A percentile compares a stretch with the other conserved stretches of the same genome.
phyloP scores from a whole-genome alignment of 2,113 vertebrate genomes.

The Todiramphus chloris region DNA sequence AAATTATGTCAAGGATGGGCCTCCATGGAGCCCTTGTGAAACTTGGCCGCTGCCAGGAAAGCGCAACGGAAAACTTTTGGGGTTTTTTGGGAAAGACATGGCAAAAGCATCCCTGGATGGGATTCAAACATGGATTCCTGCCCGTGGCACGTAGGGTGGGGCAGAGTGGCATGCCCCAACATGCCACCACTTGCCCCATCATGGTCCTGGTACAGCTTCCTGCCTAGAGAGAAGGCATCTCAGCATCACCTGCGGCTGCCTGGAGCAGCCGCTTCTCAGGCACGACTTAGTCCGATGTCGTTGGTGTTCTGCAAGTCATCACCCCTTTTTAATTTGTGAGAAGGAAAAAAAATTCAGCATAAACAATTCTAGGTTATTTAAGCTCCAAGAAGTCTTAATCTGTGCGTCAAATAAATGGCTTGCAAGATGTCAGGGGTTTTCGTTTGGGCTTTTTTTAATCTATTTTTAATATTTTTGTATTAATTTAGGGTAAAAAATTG shows the following conservation, averaged over 20 bases:
- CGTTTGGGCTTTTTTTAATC: slow-evolving; percentile 56
- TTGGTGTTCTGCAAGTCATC: slow-evolving; percentile 33
- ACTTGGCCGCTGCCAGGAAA: neutral
- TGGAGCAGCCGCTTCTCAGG: slow-evolving; percentile 4
- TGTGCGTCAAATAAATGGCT: slow-evolving; percentile 42
- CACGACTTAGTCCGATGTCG: neutral
- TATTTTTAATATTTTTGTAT: slow-evolving; percentile 73
- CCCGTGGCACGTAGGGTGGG: neutral
- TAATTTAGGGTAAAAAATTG: slow-evolving; percentile 60
- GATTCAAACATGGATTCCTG: neutral
- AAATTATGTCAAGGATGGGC: fast-evolving
- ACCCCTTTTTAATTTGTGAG: neutral
- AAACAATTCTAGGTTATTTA: slow-evolving; percentile 24
- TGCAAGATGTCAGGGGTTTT: slow-evolving; percentile 66
- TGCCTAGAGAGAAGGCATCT: neutral
- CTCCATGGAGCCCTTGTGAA: neutral
- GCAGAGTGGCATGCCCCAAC: neutral
- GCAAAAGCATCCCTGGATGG: neutral
- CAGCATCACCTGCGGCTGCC: neutral
- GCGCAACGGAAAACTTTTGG: fast-evolving
- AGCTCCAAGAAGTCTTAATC: slow-evolving; percentile 54
- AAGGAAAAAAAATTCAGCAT: neutral
- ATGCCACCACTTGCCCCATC: neutral
- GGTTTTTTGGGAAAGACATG: neutral
- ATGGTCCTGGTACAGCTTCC: neutral